Percentiles rank a stretch among this genome's conserved stretches.
These are phyloP conservation scores for Nothocercus julius DNA, from an alignment of 2,113 vertebrate genomes.

Conservation along the genomic window DNA sequence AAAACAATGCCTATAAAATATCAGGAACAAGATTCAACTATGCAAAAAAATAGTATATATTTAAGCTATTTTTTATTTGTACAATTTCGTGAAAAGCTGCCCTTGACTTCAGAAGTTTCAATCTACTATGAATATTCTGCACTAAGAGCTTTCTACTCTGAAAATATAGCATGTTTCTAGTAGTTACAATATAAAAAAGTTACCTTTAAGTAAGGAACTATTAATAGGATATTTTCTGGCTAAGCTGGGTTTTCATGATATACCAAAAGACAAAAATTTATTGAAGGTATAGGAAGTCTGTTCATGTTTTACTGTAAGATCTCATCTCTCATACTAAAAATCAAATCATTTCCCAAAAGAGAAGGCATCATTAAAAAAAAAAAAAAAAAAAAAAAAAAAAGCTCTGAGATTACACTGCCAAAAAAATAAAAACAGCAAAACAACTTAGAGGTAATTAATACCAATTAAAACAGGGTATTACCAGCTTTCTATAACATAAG, in stretches of 20 bases:
- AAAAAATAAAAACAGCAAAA: background rate
- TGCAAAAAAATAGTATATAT: too few species aligned
- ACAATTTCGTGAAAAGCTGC: background rate
- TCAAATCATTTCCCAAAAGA: background rate
- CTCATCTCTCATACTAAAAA: background rate
- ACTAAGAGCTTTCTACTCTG: background rate
- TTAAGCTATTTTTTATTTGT: too few species aligned
- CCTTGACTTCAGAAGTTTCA: background rate
- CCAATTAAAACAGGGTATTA: background rate
- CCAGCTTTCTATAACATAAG: too few species aligned
- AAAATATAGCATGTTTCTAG: background rate
- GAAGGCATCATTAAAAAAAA: background rate
- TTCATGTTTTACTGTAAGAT: background rate
- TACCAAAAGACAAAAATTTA: background rate
- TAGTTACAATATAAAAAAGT: background rate
- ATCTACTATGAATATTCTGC: background rate
- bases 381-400: background rate
- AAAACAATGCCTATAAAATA: too few species aligned
- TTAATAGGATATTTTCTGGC: background rate
- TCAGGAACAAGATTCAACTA: too few species aligned
- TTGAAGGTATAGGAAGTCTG: background rate
- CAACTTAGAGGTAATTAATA: background rate
- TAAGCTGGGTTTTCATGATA: background rate
- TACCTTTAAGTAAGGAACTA: background rate
- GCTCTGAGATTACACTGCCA: background rate